These are phyloP conservation scores for Polydrusus cervinus DNA, from an alignment of 2,888 invertebrate species.

Conservation along the genomic window DNA sequence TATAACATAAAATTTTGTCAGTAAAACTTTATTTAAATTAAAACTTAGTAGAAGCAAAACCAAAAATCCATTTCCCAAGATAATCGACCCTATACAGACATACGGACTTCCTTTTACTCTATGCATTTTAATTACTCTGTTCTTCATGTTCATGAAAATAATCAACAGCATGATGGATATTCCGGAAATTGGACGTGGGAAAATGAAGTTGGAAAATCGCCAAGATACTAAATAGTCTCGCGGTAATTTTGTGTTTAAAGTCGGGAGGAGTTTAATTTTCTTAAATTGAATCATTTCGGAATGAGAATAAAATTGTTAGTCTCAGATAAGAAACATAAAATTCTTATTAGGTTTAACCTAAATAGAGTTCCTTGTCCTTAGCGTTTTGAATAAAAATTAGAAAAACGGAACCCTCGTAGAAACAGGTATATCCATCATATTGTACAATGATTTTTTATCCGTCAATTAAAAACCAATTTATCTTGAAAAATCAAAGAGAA, in stretches of 20 bases:
- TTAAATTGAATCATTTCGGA: constrained; percentile 52
- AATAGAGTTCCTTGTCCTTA: constrained; percentile 11
- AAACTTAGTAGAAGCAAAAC: too few relatives aligned
- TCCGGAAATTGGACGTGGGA: constrained; percentile 52
- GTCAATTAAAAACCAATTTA: too few relatives aligned
- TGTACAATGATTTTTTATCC: too few relatives aligned
- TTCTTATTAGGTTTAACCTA: constrained; percentile 28
- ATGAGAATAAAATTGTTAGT: constrained; percentile 49
- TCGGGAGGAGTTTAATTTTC: constrained; percentile 53
- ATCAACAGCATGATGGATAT: constrained; percentile 52
- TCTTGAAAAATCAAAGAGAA: too few relatives aligned
- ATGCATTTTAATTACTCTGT: constrained; percentile 46
- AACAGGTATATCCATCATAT: too few relatives aligned
- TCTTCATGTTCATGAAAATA: constrained; percentile 52
- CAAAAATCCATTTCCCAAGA: too few relatives aligned
- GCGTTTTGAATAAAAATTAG: too few relatives aligned
- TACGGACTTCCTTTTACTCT: neutral
- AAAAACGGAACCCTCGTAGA: too few relatives aligned
- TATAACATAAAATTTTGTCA: too few relatives aligned
- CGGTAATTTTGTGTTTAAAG: constrained; percentile 53
- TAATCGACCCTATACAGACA: too few relatives aligned
- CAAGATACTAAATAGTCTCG: constrained; percentile 54
- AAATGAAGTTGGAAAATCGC: constrained; percentile 55
- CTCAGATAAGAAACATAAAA: constrained; percentile 40
- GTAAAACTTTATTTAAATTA: too few relatives aligned